Evolutionary conservation across 2,113 vertebrate species (phyloP), one percentile per base, ranked within the genome.

Genomic region (Microcebus griseorufus): DNA sequence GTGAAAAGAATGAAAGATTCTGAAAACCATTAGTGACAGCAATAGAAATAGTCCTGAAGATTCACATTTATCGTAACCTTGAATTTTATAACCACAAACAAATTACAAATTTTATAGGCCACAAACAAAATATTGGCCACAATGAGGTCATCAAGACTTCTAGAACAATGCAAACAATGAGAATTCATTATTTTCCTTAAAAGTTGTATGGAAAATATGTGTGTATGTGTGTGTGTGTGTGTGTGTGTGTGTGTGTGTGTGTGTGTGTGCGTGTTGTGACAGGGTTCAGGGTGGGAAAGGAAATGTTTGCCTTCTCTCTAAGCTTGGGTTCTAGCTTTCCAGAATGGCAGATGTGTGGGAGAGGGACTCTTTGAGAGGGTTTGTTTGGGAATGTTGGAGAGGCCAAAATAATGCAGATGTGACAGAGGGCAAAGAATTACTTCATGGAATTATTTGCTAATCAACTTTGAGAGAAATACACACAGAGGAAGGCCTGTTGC

Each of bases 1-100:
- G 82, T 87, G 67, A 96, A 95, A 80, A 92, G 87, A 98, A 78
- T 2, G 9, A 12, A 94, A 81, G 32, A 73, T 32, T 88, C 80
- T 94, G 87, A 90, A 96, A 95, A 88, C 62, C 25, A 90, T 95
- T 94, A 81, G 51, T 81, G 23, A 80, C 7, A 88, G 62, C 64
- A 79, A 64, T 48, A 86, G 39, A 83, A 48, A 88, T 22, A 70
- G 11, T 10, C 53, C 58, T 37, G 34, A 65, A 75, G 64, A 80
- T 87, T 84, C 39, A 72, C 29, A 42, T 90, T 86, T 92, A 72
- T 72, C 32, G 48, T 80, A 76, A 96, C 6, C 34, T 96, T 94
- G 62, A 94, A 79, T 76, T 96, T 95, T 75, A 64, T 64, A 97
- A 75, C 14, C n/a, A 39, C 37, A 93, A 87, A 65, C 64, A 32